A percentile compares a stretch with the other conserved stretches of the same genome.
Conservation (phyloP, 2,113 vertebrate species). For the Cathartes aura region DNA sequence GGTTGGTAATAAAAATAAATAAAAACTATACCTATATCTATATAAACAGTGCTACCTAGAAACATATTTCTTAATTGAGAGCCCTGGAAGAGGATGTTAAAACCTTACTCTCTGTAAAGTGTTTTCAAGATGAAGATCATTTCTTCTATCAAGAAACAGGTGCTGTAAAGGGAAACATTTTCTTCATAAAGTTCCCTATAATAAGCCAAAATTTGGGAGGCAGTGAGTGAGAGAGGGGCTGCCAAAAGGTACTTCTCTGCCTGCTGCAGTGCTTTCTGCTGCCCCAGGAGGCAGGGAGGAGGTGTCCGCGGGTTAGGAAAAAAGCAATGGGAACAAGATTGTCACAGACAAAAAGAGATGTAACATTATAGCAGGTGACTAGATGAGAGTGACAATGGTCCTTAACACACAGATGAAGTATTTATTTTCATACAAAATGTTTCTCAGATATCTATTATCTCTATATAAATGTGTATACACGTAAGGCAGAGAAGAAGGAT, state of each 20-base stretch:
- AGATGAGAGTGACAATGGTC: not conserved
- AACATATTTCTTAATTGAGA: constrained; percentile 54
- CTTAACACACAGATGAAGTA: not conserved
- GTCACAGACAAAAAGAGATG: not conserved
- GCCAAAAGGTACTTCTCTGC: not conserved
- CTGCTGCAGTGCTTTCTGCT: not conserved
- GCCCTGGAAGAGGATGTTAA: not conserved
- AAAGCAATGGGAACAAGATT: not conserved
- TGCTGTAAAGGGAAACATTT: not conserved
- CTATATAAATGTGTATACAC: not conserved
- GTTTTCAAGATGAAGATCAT: not conserved
- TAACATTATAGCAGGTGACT: not conserved
- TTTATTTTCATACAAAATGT: constrained; percentile 53
- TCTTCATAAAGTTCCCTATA: not conserved
- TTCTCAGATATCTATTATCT: not conserved
- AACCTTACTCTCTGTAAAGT: not conserved
- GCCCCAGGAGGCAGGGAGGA: not conserved
- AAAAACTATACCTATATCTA: constrained; percentile 76
- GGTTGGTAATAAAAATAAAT: constrained; percentile 74
- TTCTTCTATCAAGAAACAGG: not conserved
- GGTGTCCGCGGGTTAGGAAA: not conserved
- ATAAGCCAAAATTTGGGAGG: not conserved
- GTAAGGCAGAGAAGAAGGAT: not conserved
- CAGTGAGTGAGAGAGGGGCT: not conserved
- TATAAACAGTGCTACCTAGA: constrained; percentile 56